These are phyloP conservation scores for Chrysochloris asiatica DNA, from an alignment of 2,113 vertebrate species.

Conservation along the genomic window DNA sequence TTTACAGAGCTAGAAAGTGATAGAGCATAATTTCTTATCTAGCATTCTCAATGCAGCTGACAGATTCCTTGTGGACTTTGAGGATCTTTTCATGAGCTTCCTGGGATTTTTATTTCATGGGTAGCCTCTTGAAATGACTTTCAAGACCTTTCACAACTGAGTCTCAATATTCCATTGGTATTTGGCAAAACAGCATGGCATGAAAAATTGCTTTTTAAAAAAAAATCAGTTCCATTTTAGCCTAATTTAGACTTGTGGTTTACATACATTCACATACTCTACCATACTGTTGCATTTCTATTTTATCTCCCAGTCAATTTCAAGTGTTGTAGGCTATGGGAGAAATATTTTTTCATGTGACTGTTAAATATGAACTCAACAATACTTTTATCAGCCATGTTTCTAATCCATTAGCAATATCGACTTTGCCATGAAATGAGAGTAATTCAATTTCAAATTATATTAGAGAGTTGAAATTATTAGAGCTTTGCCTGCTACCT, in stretches of 20 bases:
- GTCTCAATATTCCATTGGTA: neutral
- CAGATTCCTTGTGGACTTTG: neutral
- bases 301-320: conserved; percentile 13
- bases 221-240: conserved; percentile 10
- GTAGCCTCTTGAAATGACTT: neutral
- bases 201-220: conserved; percentile 19
- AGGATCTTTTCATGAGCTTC: neutral
- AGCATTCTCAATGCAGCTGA: neutral
- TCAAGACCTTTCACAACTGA: neutral
- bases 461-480: conserved; percentile 69
- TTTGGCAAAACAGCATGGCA: neutral
- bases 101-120: neutral
- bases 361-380: conserved; percentile 44
- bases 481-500: conserved; percentile 67
- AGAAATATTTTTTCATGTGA: conserved; percentile 67
- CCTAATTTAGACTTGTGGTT: neutral
- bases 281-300: conserved; percentile 7
- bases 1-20: neutral
- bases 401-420: conserved; percentile 76
- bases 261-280: conserved; percentile 40
- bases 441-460: conserved; percentile 79
- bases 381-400: conserved; percentile 61
- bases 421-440: conserved; percentile 66
- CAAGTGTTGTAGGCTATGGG: neutral
- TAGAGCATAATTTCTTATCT: neutral